Base-by-base conservation (phyloP, 1,140 invertebrate species). In the Aphidius ervi region DNA sequence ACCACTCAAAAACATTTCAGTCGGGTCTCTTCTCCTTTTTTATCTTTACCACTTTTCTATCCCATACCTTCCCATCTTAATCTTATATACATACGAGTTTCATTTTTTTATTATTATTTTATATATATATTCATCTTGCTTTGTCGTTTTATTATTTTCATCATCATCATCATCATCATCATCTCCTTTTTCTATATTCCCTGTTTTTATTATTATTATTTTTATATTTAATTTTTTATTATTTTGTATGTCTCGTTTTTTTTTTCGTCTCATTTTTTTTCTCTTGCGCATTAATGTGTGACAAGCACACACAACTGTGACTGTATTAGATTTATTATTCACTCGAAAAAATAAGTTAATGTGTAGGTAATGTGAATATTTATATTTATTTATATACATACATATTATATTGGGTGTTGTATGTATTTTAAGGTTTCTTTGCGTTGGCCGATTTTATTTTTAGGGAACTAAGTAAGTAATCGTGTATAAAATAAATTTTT, bases 391-490 rank as follows among this genome's bases (percentile, higher is more conserved):
- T 16, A 16, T 45, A 42, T 49, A 6, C 42, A 5, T 50, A 52
- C 16, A 31, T 31, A 31, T 31, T 31, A 31, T 31, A 31, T 3
- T 31, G 23, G 23, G 23, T 3, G 23, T 31, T 31, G 16, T 16
- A 16, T 16, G 16, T 16, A 31, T 31, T 31, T 31, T 31, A 46
- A 45, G 20, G 39, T 49, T 40, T 61, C 63, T 56, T 58, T 71
- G 72, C 71, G 73, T 70, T 73, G 70, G 74, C 69, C 73, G 69
- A 69, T 71, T 71, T 74, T 76, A 76, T 76, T 75, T 75, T 75
- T 68, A 72, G 72, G 63, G 47, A 9, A 40, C 23, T 31, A 31
- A 31, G 23, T 31, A 31, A 31, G 23, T 31, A 31, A 31, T 31
- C 23, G 23, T 31, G 23, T 31, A 31, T 4, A 31, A 31, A 31